A percentile compares a stretch with the other conserved stretches of the same genome.
phyloP scores from a whole-genome alignment of 2,113 vertebrate genomes.

The Tragelaphus strepsiceros region DNA sequence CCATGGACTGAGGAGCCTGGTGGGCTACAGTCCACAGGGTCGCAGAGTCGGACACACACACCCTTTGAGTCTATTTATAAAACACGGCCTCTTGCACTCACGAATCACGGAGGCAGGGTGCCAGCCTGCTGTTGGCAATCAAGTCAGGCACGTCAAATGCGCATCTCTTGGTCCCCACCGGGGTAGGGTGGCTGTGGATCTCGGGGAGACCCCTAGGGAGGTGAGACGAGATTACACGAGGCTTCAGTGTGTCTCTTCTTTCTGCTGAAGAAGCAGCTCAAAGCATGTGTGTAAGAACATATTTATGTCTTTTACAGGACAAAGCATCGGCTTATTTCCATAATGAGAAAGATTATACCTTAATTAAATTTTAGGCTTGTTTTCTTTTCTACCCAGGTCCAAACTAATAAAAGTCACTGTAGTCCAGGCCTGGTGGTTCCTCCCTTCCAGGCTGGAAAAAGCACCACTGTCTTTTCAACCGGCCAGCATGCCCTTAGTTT shows the following conservation, averaged over 20 bases:
- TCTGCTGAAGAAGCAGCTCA: neutral
- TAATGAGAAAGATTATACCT: neutral
- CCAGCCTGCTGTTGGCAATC: neutral
- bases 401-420: neutral
- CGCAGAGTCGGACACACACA: neutral
- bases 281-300: neutral
- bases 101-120: neutral
- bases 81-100: neutral
- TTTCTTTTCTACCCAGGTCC: neutral
- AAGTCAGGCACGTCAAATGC: neutral
- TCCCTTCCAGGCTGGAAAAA: neutral
- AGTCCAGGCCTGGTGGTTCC: neutral
- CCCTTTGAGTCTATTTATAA: neutral
- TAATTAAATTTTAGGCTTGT: neutral
- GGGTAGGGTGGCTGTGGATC: neutral
- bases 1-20: neutral
- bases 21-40: neutral
- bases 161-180: neutral
- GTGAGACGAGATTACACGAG: neutral
- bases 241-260: accelerated
- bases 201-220: no score
- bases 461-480: neutral
- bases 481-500: neutral
- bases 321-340: neutral
- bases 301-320: neutral